phyloP scores from a whole-genome alignment of 2,888 invertebrate species.

The Erpobdella octoculata region DNA sequence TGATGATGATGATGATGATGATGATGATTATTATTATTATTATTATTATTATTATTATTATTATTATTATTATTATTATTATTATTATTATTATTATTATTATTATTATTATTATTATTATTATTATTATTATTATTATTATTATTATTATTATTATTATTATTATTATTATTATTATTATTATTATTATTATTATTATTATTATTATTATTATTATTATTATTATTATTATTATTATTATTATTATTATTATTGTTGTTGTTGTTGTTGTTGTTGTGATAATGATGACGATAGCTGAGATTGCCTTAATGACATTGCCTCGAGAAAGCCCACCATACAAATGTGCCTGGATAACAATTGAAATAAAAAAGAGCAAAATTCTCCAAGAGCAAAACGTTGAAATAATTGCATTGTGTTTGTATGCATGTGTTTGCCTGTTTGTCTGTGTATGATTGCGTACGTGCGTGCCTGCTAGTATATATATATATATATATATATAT shows the following conservation, averaged over 20 bases:
- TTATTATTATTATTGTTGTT: background rate
- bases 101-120: background rate
- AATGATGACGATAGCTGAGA: background rate
- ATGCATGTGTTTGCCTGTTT: too few species aligned
- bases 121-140: slow-evolving; percentile 7
- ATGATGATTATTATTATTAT: slow-evolving; percentile 9
- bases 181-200: background rate
- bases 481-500: too few species aligned
- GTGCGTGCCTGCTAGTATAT: too few species aligned
- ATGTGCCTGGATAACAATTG: too few species aligned
- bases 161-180: too few species aligned
- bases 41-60: slow-evolving; percentile 8
- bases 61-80: background rate
- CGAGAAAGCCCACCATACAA: too few species aligned
- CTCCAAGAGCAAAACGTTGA: too few species aligned
- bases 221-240: background rate
- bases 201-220: background rate
- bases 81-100: background rate
- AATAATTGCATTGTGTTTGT: too few species aligned
- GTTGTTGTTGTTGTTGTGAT: background rate
- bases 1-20: slow-evolving; percentile 23
- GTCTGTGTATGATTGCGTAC: too few species aligned
- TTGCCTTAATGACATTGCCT: too few species aligned
- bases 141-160: slow-evolving; percentile 3
- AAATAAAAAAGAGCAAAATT: too few species aligned